Evolutionary conservation across 2,797 vertebrate species (phyloP).

Genomic region (Spizella passerina): DNA sequence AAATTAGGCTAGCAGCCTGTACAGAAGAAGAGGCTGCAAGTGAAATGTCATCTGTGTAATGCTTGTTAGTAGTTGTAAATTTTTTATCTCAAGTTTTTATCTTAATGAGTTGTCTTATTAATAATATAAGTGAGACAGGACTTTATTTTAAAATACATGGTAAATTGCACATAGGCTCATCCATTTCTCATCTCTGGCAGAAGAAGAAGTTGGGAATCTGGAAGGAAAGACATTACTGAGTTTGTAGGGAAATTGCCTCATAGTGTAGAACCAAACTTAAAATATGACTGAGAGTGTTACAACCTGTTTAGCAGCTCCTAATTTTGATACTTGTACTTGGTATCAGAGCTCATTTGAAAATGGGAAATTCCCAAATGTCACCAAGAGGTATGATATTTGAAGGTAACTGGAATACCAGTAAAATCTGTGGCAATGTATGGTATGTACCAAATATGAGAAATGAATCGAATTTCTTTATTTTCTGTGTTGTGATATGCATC

Average conservation of each 20-base stretch:
- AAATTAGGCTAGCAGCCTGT: not conserved
- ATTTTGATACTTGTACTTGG: accelerated
- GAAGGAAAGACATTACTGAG: not conserved
- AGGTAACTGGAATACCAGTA: not conserved
- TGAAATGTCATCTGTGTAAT: not conserved
- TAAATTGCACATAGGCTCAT: not conserved
- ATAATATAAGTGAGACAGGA: not conserved
- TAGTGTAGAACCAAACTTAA: not conserved
- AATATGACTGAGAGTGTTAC: not conserved
- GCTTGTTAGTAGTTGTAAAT: not conserved
- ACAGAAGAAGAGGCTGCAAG: not conserved
- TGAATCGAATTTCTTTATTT: not conserved
- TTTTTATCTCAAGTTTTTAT: not conserved
- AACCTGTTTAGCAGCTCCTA: not conserved
- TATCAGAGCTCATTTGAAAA: not conserved
- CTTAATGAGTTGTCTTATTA: not conserved
- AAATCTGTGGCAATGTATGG: not conserved
- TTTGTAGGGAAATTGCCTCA: not conserved
- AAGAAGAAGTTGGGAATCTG: not conserved
- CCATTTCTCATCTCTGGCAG: not conserved
- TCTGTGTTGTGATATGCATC: accelerated
- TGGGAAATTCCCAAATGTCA: not conserved
- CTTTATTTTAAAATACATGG: not conserved
- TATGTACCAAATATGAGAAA: not conserved
- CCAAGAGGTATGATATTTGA: not conserved